Conservation (phyloP, 1,140 invertebrate species). For the Lutraria rhynchaena region DNA sequence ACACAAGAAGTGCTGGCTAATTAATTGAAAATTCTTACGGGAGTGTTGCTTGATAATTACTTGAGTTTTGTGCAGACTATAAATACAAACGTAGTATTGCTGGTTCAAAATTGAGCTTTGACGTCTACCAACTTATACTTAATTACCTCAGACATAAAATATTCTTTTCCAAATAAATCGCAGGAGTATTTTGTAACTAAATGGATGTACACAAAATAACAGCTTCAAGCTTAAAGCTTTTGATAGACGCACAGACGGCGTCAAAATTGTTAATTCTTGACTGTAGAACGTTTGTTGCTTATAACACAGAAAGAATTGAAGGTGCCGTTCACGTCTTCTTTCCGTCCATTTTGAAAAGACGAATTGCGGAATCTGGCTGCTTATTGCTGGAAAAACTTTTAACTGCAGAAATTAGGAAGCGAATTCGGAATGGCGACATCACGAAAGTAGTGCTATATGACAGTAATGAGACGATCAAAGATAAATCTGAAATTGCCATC, state of each 20-base stretch:
- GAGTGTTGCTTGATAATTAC: no score
- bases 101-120: no score
- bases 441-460: conserved; percentile 32
- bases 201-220: conserved; percentile 23
- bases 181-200: no score
- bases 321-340: conserved; percentile 37
- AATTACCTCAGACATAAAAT: no score
- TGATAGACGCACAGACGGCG: not conserved
- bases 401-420: conserved; percentile 15
- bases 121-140: no score
- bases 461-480: not conserved
- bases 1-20: no score
- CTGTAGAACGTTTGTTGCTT: conserved; percentile 30
- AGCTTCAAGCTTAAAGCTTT: not conserved
- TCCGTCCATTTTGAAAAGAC: conserved; percentile 55
- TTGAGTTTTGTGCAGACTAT: no score
- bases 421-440: conserved; percentile 16
- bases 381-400: conserved; percentile 16
- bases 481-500: conserved; percentile 27
- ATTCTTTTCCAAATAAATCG: no score
- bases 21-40: no score
- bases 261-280: conserved; percentile 24
- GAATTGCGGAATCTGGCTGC: conserved; percentile 10
- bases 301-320: conserved; percentile 27
- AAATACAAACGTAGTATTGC: no score